phyloP scores from a whole-genome alignment of 2,113 vertebrate genomes.

The Elephantulus edwardii region DNA sequence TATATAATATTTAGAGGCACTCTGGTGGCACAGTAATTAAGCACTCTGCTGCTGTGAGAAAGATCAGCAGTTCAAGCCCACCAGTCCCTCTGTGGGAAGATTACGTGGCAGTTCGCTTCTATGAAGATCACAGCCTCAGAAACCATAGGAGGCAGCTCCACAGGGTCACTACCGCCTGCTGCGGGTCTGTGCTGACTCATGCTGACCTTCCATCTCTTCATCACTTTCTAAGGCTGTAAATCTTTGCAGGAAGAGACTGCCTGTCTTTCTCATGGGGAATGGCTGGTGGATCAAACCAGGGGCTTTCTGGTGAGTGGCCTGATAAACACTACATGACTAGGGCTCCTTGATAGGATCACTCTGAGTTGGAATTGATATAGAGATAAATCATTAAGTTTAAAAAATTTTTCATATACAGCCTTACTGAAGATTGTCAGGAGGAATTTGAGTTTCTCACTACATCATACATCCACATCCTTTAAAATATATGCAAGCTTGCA shows the following conservation, averaged over 20 bases:
- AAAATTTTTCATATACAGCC: not conserved
- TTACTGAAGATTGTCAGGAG: slow-evolving; percentile 6
- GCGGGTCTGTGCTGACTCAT: too few species aligned
- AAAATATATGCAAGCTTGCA: slow-evolving; percentile 9
- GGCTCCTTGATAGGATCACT: not conserved
- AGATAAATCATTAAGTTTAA: not conserved
- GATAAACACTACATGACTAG: too few species aligned
- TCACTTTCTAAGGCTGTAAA: too few species aligned
- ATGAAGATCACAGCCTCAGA: not conserved
- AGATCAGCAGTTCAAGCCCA: not conserved
- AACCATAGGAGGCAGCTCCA: not conserved
- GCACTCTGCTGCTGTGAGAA: not conserved
- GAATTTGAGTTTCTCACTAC: not conserved
- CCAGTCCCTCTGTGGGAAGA: not conserved
- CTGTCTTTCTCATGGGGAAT: too few species aligned
- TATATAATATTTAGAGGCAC: not conserved
- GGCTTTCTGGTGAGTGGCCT: too few species aligned
- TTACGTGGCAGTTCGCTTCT: not conserved
- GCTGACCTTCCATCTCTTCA: too few species aligned
- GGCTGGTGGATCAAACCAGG: too few species aligned
- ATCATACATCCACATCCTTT: not conserved
- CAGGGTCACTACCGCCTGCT: too few species aligned
- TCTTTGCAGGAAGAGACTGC: too few species aligned
- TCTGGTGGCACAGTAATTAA: not conserved
- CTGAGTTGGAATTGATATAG: not conserved